phyloP scores from a whole-genome alignment of 2,113 vertebrate species.

The Phylloscopus trochiloides region DNA sequence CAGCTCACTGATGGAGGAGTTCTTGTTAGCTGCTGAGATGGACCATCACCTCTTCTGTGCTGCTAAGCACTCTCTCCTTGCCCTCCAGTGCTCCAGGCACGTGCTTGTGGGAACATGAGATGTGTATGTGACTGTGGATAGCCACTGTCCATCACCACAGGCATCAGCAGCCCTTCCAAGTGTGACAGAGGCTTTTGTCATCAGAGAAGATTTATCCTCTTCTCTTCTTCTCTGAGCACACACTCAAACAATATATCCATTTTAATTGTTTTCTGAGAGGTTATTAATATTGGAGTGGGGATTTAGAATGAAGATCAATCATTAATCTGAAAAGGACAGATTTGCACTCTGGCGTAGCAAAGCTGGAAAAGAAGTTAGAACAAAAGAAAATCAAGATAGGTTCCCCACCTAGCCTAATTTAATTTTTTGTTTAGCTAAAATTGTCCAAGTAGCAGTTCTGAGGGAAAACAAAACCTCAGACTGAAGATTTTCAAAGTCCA shows the following conservation, averaged over 20 bases:
- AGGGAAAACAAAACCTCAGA: not conserved
- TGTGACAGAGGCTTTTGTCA: not conserved
- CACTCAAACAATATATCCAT: not conserved
- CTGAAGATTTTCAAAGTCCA: not conserved
- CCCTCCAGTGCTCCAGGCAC: not conserved
- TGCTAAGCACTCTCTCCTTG: not conserved
- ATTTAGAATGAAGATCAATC: slow-evolving; percentile 26
- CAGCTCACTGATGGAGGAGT: not conserved
- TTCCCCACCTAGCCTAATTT: not conserved
- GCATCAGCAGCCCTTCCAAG: not conserved
- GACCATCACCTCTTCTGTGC: not conserved
- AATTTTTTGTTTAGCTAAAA: not conserved
- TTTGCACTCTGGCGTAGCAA: not conserved
- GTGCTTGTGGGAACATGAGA: not conserved
- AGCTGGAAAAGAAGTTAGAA: not conserved
- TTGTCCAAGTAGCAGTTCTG: not conserved
- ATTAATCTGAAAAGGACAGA: not conserved
- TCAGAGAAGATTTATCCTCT: not conserved
- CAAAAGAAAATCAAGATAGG: not conserved
- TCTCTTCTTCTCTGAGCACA: not conserved
- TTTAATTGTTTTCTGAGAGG: slow-evolving; percentile 40
- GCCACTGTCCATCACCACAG: not conserved
- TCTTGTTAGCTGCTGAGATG: not conserved
- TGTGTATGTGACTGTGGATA: not conserved
- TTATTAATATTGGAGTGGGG: slow-evolving; percentile 29